Evolutionary conservation across 2,888 invertebrate genomes (phyloP), one percentile per base, ranked within the genome.

Genomic region (Dryococelus australis): DNA sequence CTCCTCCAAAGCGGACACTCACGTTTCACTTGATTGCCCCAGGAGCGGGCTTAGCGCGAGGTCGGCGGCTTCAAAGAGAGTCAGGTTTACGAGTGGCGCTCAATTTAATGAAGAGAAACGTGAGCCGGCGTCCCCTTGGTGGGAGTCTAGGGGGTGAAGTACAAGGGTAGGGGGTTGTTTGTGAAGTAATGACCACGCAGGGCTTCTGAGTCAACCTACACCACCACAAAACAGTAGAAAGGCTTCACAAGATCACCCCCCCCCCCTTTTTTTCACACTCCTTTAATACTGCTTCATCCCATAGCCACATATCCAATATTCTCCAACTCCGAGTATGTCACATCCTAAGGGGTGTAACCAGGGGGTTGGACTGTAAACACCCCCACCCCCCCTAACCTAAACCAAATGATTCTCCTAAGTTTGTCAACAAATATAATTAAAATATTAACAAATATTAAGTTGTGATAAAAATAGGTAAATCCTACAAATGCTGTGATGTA

Each of bases 1-100:
- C 20, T 16, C 13, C 5, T 65, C 13, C 65, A 20, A 8, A n/a
- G 20, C 65, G 10, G 65, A 20, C 65, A 5, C 65, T 65, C 65
- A 6, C 24, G 65, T 65, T 65, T 24, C 65, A 24, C 20, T 65
- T 65, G 65, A 65, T 65, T 65, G 65, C 65, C 65, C 6, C 47
- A 47, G 47, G 47, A 47, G 47, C 65, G 65, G 65, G 24, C 65
- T 65, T 65, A 65, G 65, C 65, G 51, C 12, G 51, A 51, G 51
- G 51, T 51, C 51, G 65, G 65, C 65, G 65, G 65, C 65, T 65
- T 65, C 65, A 65, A 65, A 65, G 65, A 20, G 65, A 65, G 65
- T 65, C 65, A 20, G n/a, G 65, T 65, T 10, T 20, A 65, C 65
- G 65, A 65, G 65, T 65, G 65, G n/a, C n/a, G 65, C 65, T 20